Evolutionary conservation across 2,113 vertebrate species (phyloP).

Genomic region (Murina feae): DNA sequence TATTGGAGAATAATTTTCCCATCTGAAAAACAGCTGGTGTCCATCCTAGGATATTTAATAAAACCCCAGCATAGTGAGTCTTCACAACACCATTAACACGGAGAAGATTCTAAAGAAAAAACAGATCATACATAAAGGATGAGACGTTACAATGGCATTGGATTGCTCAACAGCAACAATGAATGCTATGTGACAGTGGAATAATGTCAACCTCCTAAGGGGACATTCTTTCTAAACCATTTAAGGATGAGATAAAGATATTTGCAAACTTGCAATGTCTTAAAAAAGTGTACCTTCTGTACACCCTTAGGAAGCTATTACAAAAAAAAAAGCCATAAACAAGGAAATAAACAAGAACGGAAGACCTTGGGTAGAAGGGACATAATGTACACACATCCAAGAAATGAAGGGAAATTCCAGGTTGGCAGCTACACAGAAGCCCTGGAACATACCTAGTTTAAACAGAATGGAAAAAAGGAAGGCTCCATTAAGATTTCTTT

Average conservation of each 20-base stretch:
- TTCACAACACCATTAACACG: conserved; percentile 8
- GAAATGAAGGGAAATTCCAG: neutral
- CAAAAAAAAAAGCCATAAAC: conserved; percentile 4
- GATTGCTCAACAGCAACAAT: neutral
- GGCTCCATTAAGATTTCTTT: neutral
- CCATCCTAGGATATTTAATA: neutral
- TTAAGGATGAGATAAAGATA: neutral
- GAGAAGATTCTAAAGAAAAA: conserved; percentile 22
- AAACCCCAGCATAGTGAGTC: neutral
- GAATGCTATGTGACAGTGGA: neutral
- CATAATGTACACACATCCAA: neutral
- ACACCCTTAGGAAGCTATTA: neutral
- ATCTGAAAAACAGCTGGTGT: conserved; percentile 32
- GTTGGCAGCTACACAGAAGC: neutral
- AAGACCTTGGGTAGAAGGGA: neutral
- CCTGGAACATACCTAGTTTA: neutral
- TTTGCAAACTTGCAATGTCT: neutral
- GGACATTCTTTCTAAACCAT: conserved; percentile 5
- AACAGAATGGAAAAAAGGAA: neutral
- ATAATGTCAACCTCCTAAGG: neutral
- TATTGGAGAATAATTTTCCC: conserved; percentile 54
- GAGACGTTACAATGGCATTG: neutral
- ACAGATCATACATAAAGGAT: neutral
- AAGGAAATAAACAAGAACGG: neutral
- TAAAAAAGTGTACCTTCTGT: neutral